A percentile compares a stretch with the other conserved stretches of the same genome.
Evolutionary conservation across 2,113 vertebrate genomes (phyloP).

Genomic region (Antechinus stuartii): DNA sequence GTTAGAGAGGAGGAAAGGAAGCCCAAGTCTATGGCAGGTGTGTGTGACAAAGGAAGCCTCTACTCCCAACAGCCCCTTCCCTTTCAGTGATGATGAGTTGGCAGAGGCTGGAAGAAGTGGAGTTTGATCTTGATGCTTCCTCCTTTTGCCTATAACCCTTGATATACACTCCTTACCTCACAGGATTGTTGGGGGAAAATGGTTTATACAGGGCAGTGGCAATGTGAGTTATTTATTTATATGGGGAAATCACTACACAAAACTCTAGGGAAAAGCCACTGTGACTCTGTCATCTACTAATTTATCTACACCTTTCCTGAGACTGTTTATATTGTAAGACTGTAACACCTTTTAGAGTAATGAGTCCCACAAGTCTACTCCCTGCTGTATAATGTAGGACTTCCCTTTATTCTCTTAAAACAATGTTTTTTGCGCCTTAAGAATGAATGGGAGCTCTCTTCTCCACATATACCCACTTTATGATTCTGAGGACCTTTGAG

Average conservation of each 20-base stretch:
- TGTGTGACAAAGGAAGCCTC: not conserved
- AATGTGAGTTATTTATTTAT: not conserved
- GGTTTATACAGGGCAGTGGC: not conserved
- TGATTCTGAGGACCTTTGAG: not conserved
- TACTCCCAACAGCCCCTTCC: not conserved
- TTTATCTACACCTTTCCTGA: not conserved
- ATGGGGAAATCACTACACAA: not conserved
- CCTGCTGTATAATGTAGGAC: not conserved
- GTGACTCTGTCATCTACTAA: not conserved
- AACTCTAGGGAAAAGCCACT: not conserved
- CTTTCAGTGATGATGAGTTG: not conserved
- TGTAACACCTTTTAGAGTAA: conserved; percentile 3
- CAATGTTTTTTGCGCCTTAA: not conserved
- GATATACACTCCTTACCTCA: not conserved
- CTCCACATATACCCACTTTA: not conserved
- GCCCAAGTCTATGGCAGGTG: not conserved
- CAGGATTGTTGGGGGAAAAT: not conserved
- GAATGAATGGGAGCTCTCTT: not conserved
- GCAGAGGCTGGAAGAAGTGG: not conserved
- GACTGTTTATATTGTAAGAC: not conserved
- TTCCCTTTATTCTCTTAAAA: not conserved
- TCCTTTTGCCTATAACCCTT: not conserved
- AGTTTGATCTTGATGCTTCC: not conserved
- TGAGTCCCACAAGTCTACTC: not conserved
- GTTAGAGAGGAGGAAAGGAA: not conserved